Base-by-base conservation (phyloP, 2,113 vertebrate genomes). In the Grammomys surdaster region DNA sequence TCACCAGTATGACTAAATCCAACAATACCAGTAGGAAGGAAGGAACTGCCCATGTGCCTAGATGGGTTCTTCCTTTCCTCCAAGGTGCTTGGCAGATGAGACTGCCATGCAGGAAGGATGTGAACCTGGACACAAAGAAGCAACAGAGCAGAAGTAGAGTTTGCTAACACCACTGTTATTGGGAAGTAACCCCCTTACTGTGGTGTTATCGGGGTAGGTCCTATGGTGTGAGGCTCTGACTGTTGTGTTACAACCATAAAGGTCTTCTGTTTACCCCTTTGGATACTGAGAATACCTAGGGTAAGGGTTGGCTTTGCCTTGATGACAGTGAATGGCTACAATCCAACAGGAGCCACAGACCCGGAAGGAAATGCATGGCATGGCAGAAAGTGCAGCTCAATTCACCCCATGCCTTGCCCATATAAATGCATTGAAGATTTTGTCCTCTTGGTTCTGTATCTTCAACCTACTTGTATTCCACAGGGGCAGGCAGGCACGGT, bases 41-140 rank as follows among this genome's bases (percentile, higher is more conserved):
- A 94, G 46, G n/a, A 91, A 69, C 17, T 40, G 5, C 5, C 48
- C 63, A 5, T 3, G 22, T 11, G 22, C 14, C 19, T 88, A 9
- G 1, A 7, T 40, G 0, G 3, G 8, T 12, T 87, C 33, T 60
- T 65, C 69, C 26, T 81, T 80, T 22, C 73, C 33, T 93, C 22
- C 0, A 6, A 43, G 19, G 28, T 1, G 0, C 51, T 75, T 65
- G 20, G 26, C 9, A 5, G 2, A 33, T 46, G 6, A 75, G 33
- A 63, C n/a, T 2, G 5, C 31, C 26, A 1, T 4, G 4, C 16
- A 24, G 7, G 7, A 3, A 5, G 70, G 76, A 28, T 65, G 13
- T 16, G 48, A 54, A 2, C 1, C 0, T 77, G 31, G 4, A 7
- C 48, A 48, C 1, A 33, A 9, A 58, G 40, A 36, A 91, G 2